Evolutionary conservation across 2,888 invertebrate species (phyloP), one percentile per base, ranked within the genome.

Genomic region (Dinocampus coccinellae): DNA sequence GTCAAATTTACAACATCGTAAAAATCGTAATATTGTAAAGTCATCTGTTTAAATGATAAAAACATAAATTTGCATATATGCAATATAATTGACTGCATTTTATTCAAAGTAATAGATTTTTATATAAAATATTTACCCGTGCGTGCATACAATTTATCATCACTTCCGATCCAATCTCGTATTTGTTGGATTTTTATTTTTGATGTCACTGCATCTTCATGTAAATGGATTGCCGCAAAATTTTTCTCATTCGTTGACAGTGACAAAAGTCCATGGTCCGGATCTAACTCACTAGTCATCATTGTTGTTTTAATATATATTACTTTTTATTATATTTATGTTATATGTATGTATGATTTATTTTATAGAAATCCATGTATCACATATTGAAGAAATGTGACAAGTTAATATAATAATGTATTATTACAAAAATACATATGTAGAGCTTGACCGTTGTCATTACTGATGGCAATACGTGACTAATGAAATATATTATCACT

Each of bases 1-100:
- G 78, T 92, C 88, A 79, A 90, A 92, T 84, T 93, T 93, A 79
- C 91, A 91, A 33, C 90, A 90, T 57, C 92, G 88, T 62, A 93
- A 80, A 82, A 92, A 93, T 22, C 90, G 87, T 22, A 90, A 75
- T 66, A 92, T 88, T 58, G 88, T 88, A 73, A 89, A 87, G 36
- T 88, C 88, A 75, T 91, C 90, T 79, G 83, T 39, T 66, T 1
- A 52, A 22, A 24, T 63, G 7, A 26, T 22, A n/a, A n/a, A n/a
- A n/a, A n/a, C n/a, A n/a, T 3, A 36, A 16, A 47, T 9, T 60
- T 29, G 1, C 36, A 29, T 9, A 2, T 1, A 34, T 24, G 6
- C 52, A 11, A 10, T 29, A 33, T 34, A 9, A 33, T 39, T 29
- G 42, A 57, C 24, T 34, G 13, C n/a, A n/a, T 22, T 57, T 58